Evolutionary conservation across 2,888 invertebrate genomes (phyloP).

Genomic region (Morinoia aosen): DNA sequence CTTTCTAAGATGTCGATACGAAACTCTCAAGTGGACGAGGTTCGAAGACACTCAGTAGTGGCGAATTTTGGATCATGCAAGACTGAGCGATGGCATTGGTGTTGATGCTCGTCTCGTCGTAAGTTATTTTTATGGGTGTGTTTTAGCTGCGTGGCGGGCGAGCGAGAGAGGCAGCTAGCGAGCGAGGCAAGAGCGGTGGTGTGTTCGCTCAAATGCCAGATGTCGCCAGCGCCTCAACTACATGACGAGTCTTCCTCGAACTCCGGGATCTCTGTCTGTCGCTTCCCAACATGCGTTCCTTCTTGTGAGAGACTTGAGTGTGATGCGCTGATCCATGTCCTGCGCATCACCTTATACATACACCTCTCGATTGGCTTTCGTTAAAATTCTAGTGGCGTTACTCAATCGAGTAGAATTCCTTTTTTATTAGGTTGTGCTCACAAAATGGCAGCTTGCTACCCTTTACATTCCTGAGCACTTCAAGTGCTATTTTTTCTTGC

Average conservation of each 20-base stretch:
- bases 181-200: neutral
- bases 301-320: neutral
- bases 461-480: no score
- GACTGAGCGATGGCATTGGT: neutral
- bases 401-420: no score
- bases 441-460: no score
- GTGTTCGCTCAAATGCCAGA: conserved; percentile 9
- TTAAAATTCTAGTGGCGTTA: no score
- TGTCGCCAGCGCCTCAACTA: conserved; percentile 18
- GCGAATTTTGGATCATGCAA: neutral
- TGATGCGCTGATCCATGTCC: neutral
- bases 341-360: neutral
- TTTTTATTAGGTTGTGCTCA: no score
- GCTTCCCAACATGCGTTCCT: neutral
- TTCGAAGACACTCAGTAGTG: neutral
- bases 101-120: conserved; percentile 39
- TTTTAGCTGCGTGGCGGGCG: conserved; percentile 38
- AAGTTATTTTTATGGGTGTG: conserved; percentile 52
- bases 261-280: conserved; percentile 12
- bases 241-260: conserved; percentile 14
- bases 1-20: neutral
- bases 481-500: no score
- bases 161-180: neutral
- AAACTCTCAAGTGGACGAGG: neutral
- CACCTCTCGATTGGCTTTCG: neutral